These are phyloP conservation scores for Nyctibius bracteatus DNA, from an alignment of 2,113 vertebrate species.

Conservation along the genomic window DNA sequence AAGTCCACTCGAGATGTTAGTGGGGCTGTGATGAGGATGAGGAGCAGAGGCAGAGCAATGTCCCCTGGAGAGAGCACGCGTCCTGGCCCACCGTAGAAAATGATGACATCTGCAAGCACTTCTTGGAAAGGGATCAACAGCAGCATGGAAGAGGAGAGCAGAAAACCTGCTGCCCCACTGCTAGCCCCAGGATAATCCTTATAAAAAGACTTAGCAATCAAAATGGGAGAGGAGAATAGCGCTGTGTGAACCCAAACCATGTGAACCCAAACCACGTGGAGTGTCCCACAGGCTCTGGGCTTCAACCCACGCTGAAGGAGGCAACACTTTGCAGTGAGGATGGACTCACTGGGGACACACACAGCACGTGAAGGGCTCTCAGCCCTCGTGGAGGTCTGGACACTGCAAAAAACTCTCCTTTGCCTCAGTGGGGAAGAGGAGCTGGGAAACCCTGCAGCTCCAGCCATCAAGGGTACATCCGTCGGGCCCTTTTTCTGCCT, in stretches of 20 bases:
- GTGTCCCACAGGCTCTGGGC: neutral
- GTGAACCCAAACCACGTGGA: neutral
- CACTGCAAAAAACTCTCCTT: neutral
- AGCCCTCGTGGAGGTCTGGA: accelerated
- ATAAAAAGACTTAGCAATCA: accelerated
- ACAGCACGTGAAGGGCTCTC: accelerated
- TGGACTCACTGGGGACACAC: neutral
- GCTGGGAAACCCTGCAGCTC: neutral
- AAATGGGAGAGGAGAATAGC: neutral
- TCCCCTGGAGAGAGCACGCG: neutral
- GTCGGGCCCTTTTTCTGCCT: neutral
- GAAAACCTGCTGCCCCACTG: neutral
- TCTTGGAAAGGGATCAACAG: neutral
- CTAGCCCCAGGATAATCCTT: neutral
- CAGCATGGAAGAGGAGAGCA: neutral
- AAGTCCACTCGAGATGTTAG: neutral
- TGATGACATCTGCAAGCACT: neutral
- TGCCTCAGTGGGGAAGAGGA: neutral
- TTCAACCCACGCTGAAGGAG: neutral
- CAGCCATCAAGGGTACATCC: no score
- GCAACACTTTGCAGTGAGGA: neutral
- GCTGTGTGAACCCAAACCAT: neutral
- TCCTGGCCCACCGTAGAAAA: neutral
- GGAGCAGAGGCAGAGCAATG: neutral
- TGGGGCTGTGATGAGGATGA: accelerated